Conservation (phyloP, 64 coral and sea anemone species). For the Dendrophyllia cribrosa region DNA sequence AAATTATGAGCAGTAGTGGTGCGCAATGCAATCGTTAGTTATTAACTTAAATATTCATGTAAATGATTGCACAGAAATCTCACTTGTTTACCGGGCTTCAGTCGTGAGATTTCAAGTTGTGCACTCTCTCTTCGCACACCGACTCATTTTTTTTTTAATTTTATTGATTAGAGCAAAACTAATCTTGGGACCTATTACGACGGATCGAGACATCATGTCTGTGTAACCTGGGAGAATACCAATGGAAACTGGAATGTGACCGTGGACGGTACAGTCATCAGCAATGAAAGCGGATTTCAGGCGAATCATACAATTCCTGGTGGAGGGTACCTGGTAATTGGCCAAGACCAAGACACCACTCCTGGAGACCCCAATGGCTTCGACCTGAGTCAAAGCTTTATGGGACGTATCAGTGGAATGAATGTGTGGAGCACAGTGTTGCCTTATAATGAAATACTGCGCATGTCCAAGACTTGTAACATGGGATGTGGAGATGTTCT, state of each 20-base stretch:
- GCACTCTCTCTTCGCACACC: too few species aligned
- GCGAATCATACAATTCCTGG: not conserved
- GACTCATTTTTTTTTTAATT: too few species aligned
- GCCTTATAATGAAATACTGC: not conserved
- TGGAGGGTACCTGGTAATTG: not conserved
- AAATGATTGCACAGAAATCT: too few species aligned
- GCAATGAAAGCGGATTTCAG: not conserved
- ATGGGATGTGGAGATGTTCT: slow-evolving; percentile 5
- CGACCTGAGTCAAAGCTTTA: not conserved
- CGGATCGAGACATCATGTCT: slow-evolving; percentile 5
- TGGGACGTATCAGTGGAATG: not conserved
- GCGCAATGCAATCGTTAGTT: too few species aligned
- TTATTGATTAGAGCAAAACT: not conserved
- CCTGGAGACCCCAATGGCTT: not conserved
- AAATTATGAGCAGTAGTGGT: too few species aligned
- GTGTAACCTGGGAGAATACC: not conserved
- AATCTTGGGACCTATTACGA: not conserved
- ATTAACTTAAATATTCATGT: too few species aligned
- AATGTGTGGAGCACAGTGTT: slow-evolving; percentile 31
- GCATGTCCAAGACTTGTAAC: slow-evolving; percentile 23
- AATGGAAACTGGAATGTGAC: not conserved
- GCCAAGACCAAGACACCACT: slow-evolving; percentile 24
- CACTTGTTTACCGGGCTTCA: too few species aligned
- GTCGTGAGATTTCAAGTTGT: too few species aligned
- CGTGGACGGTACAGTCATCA: not conserved